Base-by-base conservation (phyloP, 2,113 vertebrate species). In the Atherinomorus stipes region DNA sequence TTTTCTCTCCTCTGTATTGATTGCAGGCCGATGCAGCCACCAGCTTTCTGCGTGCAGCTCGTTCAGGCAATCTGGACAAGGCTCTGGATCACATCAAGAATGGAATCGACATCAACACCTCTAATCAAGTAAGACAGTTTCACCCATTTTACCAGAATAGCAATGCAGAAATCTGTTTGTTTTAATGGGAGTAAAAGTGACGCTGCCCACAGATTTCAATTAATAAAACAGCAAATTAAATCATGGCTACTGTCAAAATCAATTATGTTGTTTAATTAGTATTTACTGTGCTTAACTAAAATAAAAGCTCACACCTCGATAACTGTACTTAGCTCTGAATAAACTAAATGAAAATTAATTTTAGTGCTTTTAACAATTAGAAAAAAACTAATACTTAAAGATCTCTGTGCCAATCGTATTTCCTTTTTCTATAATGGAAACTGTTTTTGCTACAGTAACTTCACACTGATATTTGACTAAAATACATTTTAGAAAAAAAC, bases 41-140 rank as follows among this genome's bases (percentile, higher is more conserved):
- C 91, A 98, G 98, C 82, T 99, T 98, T 74, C 92, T 99, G 86
- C 95, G 96, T 70, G 97, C 98, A 7, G 96, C 97, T 18, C 95
- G 98, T 75, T 97, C 97, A 0, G 98, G 98, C 31, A 99, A 99
- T 90, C 91, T 99, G 94, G 98, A 99, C 91, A 99, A 97, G 90
- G 96, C 96, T 56, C 91, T 97, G 88, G 98, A 99, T 81, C 96
- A 97, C 90, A 92, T 99, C 83, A 95, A 96, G 91, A 98, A 98
- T 63, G 95, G 97, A 69, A 95, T 98, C 67, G 88, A 96, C 88
- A 98, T 99, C 89, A 98, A 99, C 93, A 95, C 71, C 71, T 93
- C 97, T 34, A 99, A 99, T 92, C 98, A 99, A 95, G 98, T 99
- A 93, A 85, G 87, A 58, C 1, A 0, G 25, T 45, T 53, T 76